Percentiles rank a stretch among this genome's conserved stretches.
Conservation (phyloP, 2,888 invertebrate species). For the Tridacna gigas region DNA sequence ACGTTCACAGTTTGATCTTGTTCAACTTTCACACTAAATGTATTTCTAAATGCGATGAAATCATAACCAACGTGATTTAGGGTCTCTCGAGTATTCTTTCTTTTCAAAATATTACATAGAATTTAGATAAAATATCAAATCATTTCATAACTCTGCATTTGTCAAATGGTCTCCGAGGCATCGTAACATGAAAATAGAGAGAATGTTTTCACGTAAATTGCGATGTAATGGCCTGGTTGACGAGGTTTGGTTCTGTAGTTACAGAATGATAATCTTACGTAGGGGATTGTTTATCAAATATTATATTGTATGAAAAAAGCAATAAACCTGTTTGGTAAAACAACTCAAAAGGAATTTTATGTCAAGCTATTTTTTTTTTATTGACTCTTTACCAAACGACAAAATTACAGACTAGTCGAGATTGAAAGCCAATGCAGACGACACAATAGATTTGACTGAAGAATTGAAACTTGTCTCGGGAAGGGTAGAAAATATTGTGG, state of each 20-base stretch:
- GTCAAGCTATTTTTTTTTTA: too few relatives aligned
- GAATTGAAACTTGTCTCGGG: background rate
- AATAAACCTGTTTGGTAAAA: background rate
- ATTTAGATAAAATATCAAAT: slow-evolving; percentile 62
- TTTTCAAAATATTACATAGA: slow-evolving; percentile 63
- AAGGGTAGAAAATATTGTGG: background rate
- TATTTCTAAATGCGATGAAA: slow-evolving; percentile 55
- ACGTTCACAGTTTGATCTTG: background rate
- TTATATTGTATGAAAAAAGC: slow-evolving; percentile 5
- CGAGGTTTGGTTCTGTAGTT: slow-evolving; percentile 1
- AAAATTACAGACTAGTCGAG: background rate
- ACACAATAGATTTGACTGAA: background rate
- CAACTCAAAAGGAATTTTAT: background rate
- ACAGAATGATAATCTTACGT: slow-evolving; percentile 14
- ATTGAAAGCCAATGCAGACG: background rate
- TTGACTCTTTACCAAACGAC: background rate
- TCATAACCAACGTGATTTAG: slow-evolving; percentile 61
- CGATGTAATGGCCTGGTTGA: slow-evolving; percentile 35
- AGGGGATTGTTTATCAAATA: slow-evolving; percentile 3
- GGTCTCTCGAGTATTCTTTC: slow-evolving; percentile 44
- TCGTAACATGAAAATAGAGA: slow-evolving; percentile 43
- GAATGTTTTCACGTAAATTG: slow-evolving; percentile 39
- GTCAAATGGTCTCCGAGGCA: slow-evolving; percentile 46
- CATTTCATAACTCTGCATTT: slow-evolving; percentile 64
- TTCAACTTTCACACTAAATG: background rate